These are phyloP conservation scores for Cnemophilus loriae DNA, from an alignment of 2,113 vertebrate species.

Conservation along the genomic window DNA sequence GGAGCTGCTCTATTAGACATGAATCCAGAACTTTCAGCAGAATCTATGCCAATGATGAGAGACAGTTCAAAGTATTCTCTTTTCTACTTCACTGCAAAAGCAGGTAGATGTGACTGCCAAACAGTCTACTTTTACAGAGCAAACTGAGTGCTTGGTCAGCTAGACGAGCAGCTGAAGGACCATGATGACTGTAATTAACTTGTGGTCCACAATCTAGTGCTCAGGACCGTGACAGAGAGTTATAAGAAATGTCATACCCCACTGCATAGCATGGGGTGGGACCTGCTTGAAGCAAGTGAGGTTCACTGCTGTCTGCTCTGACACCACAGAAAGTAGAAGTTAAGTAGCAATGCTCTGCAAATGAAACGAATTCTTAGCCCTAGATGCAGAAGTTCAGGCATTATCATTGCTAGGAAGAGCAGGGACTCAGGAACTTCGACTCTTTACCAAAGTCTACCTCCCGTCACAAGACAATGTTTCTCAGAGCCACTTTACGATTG, in stretches of 20 bases:
- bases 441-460: neutral
- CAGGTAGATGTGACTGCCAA: neutral
- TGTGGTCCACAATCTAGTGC: neutral
- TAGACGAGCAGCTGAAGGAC: neutral
- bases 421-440: neutral
- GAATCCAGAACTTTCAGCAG: neutral
- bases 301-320: neutral
- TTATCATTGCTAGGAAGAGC: fast-evolving
- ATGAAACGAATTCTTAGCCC: neutral
- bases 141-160: neutral
- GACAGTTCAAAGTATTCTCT: neutral
- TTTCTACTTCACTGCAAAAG: neutral
- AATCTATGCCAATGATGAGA: neutral
- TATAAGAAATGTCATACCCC: neutral
- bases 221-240: neutral
- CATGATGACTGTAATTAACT: neutral
- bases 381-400: neutral
- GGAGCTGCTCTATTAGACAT: neutral
- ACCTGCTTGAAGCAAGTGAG: neutral
- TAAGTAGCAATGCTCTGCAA: neutral
- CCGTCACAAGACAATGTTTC: neutral
- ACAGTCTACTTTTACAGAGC: neutral
- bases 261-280: fast-evolving
- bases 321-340: neutral
- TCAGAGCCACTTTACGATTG: neutral